Evolutionary conservation across 2,888 invertebrate genomes (phyloP).

Genomic region (Nemoura dubitans): DNA sequence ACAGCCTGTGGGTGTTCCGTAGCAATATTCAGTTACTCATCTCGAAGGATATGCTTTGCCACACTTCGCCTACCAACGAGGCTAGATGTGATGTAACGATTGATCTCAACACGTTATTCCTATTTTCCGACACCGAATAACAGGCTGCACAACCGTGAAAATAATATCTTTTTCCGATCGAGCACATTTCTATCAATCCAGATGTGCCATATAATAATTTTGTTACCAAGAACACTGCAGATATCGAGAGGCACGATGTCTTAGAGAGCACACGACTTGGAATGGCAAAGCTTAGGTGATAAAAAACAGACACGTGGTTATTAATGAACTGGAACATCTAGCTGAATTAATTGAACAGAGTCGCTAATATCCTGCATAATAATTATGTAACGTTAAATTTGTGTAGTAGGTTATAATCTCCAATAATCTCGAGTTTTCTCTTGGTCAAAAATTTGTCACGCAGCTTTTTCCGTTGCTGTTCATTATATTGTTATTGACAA

Average conservation of each 20-base stretch:
- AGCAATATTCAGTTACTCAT: background rate
- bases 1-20: background rate
- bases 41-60: background rate
- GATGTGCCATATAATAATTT: background rate
- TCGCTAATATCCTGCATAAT: background rate
- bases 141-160: background rate
- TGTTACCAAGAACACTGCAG: background rate
- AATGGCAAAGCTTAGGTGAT: background rate
- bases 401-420: background rate
- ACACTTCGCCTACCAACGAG: background rate
- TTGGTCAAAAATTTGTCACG: background rate
- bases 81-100: background rate
- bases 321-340: background rate
- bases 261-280: background rate
- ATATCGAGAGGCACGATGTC: background rate
- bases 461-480: background rate
- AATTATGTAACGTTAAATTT: background rate
- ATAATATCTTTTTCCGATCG: background rate
- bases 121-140: background rate
- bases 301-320: background rate
- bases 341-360: background rate
- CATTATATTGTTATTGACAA: background rate
- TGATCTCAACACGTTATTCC: background rate
- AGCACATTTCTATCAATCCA: background rate
- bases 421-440: background rate